Conservation (phyloP, 2,113 vertebrate species). For the Copsychus sechellarum region DNA sequence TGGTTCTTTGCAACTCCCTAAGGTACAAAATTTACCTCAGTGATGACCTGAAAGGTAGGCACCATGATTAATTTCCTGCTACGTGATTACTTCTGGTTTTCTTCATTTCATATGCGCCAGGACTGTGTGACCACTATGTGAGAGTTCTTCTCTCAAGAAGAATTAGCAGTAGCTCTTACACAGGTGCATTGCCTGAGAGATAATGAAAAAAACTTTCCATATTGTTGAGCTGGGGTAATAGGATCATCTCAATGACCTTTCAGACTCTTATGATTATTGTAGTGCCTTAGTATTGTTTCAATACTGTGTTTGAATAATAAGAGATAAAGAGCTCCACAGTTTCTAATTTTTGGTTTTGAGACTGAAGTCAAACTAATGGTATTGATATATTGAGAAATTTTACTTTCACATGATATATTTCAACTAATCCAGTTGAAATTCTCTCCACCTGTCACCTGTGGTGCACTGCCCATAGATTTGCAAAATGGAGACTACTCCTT, state of each 20-base stretch:
- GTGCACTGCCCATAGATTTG: background rate
- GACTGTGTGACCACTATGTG: background rate
- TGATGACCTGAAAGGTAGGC: conserved; percentile 90
- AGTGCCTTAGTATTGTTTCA: background rate
- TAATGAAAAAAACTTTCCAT: background rate
- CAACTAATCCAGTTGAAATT: background rate
- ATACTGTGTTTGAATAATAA: background rate
- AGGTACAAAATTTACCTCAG: conserved; percentile 99
- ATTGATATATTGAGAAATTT: background rate
- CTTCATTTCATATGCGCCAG: background rate
- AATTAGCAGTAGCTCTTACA: background rate
- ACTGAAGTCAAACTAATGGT: background rate
- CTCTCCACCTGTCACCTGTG: background rate
- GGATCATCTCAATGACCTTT: background rate
- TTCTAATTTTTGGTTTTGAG: background rate
- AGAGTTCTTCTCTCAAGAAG: background rate
- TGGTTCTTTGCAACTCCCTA: conserved; percentile 95
- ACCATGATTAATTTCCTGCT: background rate
- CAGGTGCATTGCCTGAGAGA: background rate
- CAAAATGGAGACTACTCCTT: background rate
- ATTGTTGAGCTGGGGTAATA: background rate
- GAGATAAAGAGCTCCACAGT: background rate
- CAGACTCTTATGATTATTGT: background rate
- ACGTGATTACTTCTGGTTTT: background rate
- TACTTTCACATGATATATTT: background rate